These are phyloP conservation scores for Eutrigla gurnardus DNA, from an alignment of 2,797 vertebrate species.

Conservation along the genomic window DNA sequence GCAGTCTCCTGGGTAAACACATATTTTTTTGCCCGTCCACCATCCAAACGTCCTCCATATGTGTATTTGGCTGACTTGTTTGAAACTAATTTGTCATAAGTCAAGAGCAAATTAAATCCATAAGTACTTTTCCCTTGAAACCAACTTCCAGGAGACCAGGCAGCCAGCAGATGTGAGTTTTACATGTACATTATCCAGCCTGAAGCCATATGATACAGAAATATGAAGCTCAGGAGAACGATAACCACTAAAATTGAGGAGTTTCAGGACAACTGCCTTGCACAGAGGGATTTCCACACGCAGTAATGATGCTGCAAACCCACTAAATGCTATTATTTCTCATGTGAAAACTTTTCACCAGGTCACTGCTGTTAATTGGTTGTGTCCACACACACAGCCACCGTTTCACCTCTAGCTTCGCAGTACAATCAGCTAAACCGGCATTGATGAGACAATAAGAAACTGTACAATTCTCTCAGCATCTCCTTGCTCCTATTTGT, in stretches of 20 bases:
- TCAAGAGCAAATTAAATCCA: no score
- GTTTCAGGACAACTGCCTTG: not conserved
- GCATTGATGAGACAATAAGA: no score
- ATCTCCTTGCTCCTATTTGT: no score
- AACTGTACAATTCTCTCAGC: no score
- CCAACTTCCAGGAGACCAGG: no score
- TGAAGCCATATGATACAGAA: no score
- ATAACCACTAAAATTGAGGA: not conserved
- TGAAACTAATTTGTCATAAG: no score
- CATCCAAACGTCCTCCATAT: no score
- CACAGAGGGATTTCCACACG: not conserved
- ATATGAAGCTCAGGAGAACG: not conserved
- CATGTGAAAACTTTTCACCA: not conserved
- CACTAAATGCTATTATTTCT: not conserved
- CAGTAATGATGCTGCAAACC: not conserved
- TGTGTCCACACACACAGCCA: not conserved
- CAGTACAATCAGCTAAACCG: not conserved
- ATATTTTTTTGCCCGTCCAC: no score
- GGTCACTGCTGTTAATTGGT: not conserved
- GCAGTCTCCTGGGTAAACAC: no score
- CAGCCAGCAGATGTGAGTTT: not conserved
- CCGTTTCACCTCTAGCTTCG: not conserved
- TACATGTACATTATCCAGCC: not conserved
- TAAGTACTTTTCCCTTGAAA: no score
- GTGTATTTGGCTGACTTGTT: no score